Evolutionary conservation across 2,888 invertebrate species (phyloP).

Genomic region (Allolobophora icterica): DNA sequence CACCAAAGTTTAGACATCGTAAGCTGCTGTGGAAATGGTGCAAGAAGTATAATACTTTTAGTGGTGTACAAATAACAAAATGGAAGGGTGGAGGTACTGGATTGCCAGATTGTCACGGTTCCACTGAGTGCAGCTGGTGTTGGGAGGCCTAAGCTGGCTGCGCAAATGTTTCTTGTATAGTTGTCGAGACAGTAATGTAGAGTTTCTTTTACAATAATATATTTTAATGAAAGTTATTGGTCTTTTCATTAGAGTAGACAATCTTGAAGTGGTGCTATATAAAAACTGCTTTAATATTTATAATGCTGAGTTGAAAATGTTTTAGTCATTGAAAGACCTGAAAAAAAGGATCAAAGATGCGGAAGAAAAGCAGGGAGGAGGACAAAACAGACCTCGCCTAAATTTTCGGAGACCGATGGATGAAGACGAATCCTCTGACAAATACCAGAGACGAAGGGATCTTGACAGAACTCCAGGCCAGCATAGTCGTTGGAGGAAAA

Average conservation of each 20-base stretch:
- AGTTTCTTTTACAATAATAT: not conserved
- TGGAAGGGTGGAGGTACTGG: conserved; percentile 90
- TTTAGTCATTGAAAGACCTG: conserved; percentile 69
- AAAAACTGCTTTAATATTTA: not conserved
- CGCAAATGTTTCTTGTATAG: conserved; percentile 55
- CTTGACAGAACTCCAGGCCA: not conserved
- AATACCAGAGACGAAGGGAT: not conserved
- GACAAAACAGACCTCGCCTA: not conserved
- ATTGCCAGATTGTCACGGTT: conserved; percentile 70
- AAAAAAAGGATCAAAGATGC: conserved; percentile 68
- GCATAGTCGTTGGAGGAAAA: not conserved
- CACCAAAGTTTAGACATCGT: not conserved
- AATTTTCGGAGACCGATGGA: conserved; percentile 25
- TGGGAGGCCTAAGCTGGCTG: conserved; percentile 69
- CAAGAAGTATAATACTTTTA: not conserved
- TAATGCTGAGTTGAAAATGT: conserved; percentile 30
- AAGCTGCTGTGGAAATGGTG: not conserved
- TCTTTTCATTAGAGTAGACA: too few species aligned
- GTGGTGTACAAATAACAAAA: too few species aligned
- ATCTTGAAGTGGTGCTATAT: too few species aligned
- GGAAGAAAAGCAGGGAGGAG: conserved; percentile 60
- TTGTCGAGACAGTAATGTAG: too few species aligned
- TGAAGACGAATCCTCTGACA: conserved; percentile 3
- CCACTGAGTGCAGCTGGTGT: conserved; percentile 65
- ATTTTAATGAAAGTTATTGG: not conserved